Conservation (phyloP, 2,888 invertebrate species). For the Lymantria monacha region DNA sequence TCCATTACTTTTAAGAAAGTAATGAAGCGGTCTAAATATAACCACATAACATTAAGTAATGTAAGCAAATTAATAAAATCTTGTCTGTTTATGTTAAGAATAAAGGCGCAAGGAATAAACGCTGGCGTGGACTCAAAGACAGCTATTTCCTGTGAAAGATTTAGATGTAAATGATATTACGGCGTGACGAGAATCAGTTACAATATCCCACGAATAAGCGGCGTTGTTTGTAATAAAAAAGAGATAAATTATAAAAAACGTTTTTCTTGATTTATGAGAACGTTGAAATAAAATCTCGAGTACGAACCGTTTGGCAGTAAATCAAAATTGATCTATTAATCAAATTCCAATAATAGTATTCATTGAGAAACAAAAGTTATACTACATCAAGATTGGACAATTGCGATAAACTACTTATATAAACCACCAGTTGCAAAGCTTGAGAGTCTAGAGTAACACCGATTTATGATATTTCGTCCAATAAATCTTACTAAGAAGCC, state of each 20-base stretch:
- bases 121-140: constrained; percentile 12
- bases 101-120: constrained; percentile 14
- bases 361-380: too few species aligned
- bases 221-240: constrained; percentile 17
- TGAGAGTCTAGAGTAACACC: too few species aligned
- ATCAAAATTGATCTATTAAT: too few species aligned
- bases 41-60: not conserved
- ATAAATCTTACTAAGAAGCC: too few species aligned
- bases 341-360: too few species aligned
- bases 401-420: too few species aligned
- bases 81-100: constrained; percentile 14
- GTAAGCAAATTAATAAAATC: constrained; percentile 10
- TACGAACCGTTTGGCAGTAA: not conserved
- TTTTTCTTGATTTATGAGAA: not conserved
- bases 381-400: too few species aligned
- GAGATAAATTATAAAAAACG: constrained; percentile 5
- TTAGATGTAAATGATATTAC: constrained; percentile 33
- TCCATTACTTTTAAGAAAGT: not conserved
- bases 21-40: not conserved
- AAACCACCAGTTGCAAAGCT: too few species aligned
- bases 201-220: constrained; percentile 14
- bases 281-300: not conserved
- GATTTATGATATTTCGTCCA: too few species aligned
- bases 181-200: constrained; percentile 28
- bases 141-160: constrained; percentile 23